These are phyloP conservation scores for Temnopleurus reevesii DNA, from an alignment of 53 echinoderm and acorn worm genomes.

Conservation along the genomic window DNA sequence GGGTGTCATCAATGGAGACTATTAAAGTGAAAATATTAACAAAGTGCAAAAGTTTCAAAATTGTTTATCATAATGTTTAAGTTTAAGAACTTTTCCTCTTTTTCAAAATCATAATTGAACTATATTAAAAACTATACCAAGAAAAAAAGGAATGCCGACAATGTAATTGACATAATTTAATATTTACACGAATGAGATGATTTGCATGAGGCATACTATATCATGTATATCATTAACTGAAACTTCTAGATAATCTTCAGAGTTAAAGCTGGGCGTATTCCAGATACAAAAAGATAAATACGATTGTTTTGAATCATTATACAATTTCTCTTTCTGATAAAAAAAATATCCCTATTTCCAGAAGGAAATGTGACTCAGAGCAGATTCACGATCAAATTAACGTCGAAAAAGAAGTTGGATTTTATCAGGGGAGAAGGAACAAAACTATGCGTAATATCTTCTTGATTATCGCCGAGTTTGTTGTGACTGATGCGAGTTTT, in stretches of 20 bases:
- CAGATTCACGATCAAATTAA: background rate
- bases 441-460: background rate
- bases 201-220: too few species aligned
- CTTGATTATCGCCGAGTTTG: background rate
- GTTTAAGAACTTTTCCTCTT: too few species aligned
- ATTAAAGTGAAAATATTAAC: too few species aligned
- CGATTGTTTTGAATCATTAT: background rate
- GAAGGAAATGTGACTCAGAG: conserved; percentile 31
- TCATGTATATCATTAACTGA: background rate
- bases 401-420: background rate
- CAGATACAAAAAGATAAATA: conserved; percentile 33
- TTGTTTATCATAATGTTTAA: too few species aligned
- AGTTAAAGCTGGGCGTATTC: conserved; percentile 3
- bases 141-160: too few species aligned
- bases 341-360: background rate
- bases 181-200: too few species aligned
- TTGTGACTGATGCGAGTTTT: background rate
- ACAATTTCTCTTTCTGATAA: background rate
- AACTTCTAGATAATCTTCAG: background rate
- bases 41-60: too few species aligned
- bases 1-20: too few species aligned
- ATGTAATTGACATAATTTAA: too few species aligned
- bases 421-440: background rate
- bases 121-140: too few species aligned
- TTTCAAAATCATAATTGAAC: too few species aligned